A percentile compares a stretch with the other conserved stretches of the same genome.
phyloP scores from a whole-genome alignment of 1,140 invertebrate genomes.

The Drosophila erecta region DNA sequence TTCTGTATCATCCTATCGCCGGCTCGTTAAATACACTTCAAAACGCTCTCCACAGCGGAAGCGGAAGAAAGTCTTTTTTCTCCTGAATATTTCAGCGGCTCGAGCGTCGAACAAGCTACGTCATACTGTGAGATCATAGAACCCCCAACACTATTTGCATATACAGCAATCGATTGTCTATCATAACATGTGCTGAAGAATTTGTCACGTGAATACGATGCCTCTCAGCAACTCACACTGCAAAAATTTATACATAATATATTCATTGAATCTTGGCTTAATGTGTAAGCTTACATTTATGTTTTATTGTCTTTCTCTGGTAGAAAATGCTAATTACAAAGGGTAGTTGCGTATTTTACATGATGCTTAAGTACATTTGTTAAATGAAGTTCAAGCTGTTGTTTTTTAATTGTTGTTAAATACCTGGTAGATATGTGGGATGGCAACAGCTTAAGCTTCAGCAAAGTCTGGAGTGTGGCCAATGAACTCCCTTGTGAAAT shows the following conservation, averaged over 20 bases:
- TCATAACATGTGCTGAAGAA: constrained; percentile 37
- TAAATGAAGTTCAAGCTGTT: too few relatives aligned
- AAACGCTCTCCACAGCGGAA: constrained; percentile 38
- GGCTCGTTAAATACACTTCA: constrained; percentile 35
- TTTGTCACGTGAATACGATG: constrained; percentile 52
- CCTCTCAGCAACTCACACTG: constrained; percentile 17
- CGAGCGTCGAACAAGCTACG: constrained; percentile 14
- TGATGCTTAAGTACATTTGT: too few relatives aligned
- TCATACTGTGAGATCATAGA: constrained; percentile 29
- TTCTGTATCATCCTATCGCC: constrained; percentile 44
- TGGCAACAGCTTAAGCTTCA: neutral
- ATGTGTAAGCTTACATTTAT: too few relatives aligned
- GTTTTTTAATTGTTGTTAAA: too few relatives aligned
- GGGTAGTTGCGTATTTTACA: too few relatives aligned
- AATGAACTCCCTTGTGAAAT: constrained; percentile 19
- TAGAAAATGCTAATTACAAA: too few relatives aligned
- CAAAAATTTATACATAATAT: too few relatives aligned
- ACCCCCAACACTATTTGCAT: constrained; percentile 51
- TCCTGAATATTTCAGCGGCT: constrained; percentile 70
- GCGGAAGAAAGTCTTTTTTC: constrained; percentile 77
- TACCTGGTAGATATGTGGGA: too few relatives aligned
- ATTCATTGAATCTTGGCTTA: too few relatives aligned
- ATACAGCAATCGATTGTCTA: constrained; percentile 26
- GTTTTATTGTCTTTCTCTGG: too few relatives aligned
- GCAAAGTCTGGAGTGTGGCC: neutral